Evolutionary conservation across 1,140 invertebrate species (phyloP), one percentile per base, ranked within the genome.

Genomic region (Pogonognathellus flavescens): DNA sequence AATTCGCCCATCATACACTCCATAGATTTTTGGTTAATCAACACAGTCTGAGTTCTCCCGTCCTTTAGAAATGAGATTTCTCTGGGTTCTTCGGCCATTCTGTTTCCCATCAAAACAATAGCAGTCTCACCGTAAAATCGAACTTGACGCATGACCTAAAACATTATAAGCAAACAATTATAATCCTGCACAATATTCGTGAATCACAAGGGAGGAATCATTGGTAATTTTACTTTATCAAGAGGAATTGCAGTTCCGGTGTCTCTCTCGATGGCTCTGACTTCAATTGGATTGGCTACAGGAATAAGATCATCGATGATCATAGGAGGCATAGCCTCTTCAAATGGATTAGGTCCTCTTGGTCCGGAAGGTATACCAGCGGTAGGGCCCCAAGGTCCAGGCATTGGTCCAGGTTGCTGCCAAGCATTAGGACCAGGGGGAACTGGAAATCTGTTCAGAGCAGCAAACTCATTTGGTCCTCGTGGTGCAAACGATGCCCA

Each of bases 91-190:
- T 96, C 95, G 49, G 93, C 93, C 91, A 96, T 93, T 92, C 31
- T 41, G 31, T 94, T 94, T 49, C 93, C 93, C 91, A 96, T 93
- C 88, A 98, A 94, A 7, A 97, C 94, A 20, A 97, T 93, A 0
- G 96, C 96, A 3, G 94, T 95, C 55, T 95, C 93, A 22, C 94
- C 95, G 88, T 98, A 97, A 88, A 96, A 96, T 62, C 96, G 93
- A 62, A 98, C 95, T 90, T 97, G 95, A 89, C 96, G 92, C 0
- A 94, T 93, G 49, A 94, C 91, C 84, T 87, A 50, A 62, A 81
- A n/a, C 49, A 84, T 85, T 72, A 41, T 49, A 31, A 86, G n/a
- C 31, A 41, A 41, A 41, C 31, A 41, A 41, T 41, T 41, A 41
- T 41, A 41, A 41, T 41, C 1, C 31, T 53, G 2, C n/a, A 62